Base-by-base conservation (phyloP, 2,113 vertebrate species). In the Proteles cristata region DNA sequence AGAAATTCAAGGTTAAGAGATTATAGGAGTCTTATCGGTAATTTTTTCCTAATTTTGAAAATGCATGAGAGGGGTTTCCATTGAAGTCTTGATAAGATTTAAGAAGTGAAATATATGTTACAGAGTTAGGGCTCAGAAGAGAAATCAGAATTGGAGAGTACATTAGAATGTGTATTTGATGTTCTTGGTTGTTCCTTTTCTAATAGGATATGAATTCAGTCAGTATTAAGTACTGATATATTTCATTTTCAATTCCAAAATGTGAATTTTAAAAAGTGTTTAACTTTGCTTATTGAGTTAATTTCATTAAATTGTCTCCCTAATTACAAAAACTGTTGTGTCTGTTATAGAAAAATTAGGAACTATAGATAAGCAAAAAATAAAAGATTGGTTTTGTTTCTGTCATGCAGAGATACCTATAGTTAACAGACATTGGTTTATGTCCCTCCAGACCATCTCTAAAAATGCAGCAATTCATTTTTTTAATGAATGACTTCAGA, bases 1-100 rank as follows among this genome's bases (percentile, higher is more conserved):
- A 99, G 99, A 97, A 99, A 99, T 98, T 99, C 99, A 81, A 99
- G 99, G 92, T 98, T 99, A 96, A 99, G 99, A 98, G 99, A 99
- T 98, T 99, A 99, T 97, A 99, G 99, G 97, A 99, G 99, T 98
- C 99, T 99, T 94, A 99, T 99, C 33, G 99, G 99, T 99, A 99
- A 98, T 84, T 97, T 98, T 76, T 73, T 55, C 80, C 87, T 96
- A 93, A 96, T 68, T 96, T 97, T 97, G 63, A 63, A 96, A 97
- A 93, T 92, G 68, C 43, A 28, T 65, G 4, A 61, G 39, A 89
- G 25, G 71, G 65, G 31, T 68, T 80, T 89, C 71, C 33, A 14
- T 73, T 96, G 63, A 87, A 39, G 26, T 84, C 19, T 89, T 96
- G 68, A 55, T 45, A 69, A 86, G 31, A 93, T 88, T 92, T 93